Conservation (phyloP, 1,140 invertebrate species). For the Mesaphorura yosii region DNA sequence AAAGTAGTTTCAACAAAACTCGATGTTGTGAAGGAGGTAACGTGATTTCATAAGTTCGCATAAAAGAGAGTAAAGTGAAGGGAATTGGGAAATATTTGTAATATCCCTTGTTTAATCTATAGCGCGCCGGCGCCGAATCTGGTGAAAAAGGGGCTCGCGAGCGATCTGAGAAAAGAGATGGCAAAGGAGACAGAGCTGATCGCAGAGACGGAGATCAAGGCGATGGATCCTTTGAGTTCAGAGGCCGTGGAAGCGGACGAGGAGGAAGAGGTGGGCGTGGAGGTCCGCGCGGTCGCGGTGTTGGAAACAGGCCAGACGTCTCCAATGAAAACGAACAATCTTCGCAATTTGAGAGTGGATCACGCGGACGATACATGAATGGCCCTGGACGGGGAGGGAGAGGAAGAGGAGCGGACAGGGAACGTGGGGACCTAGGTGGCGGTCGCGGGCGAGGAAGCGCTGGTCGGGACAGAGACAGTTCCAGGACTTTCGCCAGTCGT, state of each 20-base stretch:
- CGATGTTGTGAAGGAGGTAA: constrained; percentile 24
- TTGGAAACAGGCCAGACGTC: constrained; percentile 38
- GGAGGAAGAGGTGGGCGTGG: constrained; percentile 33
- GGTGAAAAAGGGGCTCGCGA: neutral
- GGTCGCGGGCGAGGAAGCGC: constrained; percentile 35
- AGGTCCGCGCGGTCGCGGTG: constrained; percentile 40
- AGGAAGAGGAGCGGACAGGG: constrained; percentile 46
- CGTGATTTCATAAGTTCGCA: neutral
- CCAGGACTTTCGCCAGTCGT: constrained; percentile 27
- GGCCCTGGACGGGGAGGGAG: constrained; percentile 36
- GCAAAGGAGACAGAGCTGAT: constrained; percentile 4
- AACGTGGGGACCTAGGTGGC: constrained; percentile 47
- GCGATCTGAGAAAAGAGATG: neutral
- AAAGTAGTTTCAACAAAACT: constrained; percentile 22
- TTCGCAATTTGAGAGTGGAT: constrained; percentile 29
- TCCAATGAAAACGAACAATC: constrained; percentile 51
- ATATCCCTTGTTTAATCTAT: too few species aligned
- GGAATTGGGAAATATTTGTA: constrained; percentile 2
- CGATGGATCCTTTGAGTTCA: constrained; percentile 2
- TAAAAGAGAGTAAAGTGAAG: neutral
- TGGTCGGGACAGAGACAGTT: constrained; percentile 13
- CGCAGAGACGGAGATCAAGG: constrained; percentile 3
- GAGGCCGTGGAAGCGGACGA: constrained; percentile 35
- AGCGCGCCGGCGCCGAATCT: too few species aligned
- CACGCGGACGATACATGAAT: constrained; percentile 38